Conservation (phyloP, 2,797 vertebrate genomes). For the Ficedula albicollis region DNA sequence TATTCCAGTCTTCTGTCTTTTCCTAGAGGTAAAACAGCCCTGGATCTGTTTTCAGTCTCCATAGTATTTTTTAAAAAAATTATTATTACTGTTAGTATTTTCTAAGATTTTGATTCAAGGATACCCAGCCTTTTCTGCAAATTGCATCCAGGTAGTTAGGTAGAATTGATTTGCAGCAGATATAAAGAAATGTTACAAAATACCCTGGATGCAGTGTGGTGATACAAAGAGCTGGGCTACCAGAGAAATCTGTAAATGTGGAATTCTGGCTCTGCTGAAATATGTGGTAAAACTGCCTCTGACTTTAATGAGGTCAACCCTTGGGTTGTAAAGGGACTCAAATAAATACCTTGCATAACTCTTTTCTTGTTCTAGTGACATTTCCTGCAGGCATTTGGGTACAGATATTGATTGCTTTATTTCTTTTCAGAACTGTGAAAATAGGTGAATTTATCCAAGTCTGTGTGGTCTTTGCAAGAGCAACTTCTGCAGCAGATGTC, state of each 20-base stretch:
- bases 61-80: background rate
- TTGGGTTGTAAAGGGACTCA: constrained; percentile 4
- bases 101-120: background rate
- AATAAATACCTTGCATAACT: constrained; percentile 1
- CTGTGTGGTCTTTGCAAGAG: background rate
- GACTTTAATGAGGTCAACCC: background rate
- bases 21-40: background rate
- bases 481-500: constrained; percentile 34
- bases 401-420: background rate
- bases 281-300: background rate
- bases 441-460: background rate
- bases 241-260: background rate
- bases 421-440: constrained; percentile 17
- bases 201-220: background rate
- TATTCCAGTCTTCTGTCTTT: background rate
- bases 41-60: background rate
- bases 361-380: background rate
- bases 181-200: background rate
- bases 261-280: background rate
- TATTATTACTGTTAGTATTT: background rate
- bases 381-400: background rate
- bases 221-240: background rate
- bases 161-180: background rate
- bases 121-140: background rate
- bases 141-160: background rate